Evolutionary conservation across 2,113 vertebrate genomes (phyloP).

Genomic region (Triplophysa dalaica): DNA sequence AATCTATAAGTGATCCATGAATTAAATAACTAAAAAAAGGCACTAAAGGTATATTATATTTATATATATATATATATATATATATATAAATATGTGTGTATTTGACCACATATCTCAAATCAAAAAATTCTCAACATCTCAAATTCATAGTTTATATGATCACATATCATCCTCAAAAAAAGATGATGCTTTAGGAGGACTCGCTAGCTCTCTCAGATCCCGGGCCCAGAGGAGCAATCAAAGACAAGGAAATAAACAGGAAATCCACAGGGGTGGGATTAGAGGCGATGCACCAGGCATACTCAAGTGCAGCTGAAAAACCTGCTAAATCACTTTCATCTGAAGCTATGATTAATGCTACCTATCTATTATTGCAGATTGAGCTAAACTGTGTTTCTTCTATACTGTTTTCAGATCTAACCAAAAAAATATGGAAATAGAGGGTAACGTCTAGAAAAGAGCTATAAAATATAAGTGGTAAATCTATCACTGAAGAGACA

Average conservation of each 20-base stretch:
- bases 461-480: background rate
- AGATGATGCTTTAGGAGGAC: background rate
- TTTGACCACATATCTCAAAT: no score
- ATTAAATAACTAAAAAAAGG: no score
- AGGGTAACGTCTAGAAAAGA: background rate
- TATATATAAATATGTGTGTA: no score
- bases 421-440: background rate
- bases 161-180: background rate
- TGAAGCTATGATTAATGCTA: conserved; percentile 1
- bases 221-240: background rate
- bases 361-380: background rate
- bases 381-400: background rate
- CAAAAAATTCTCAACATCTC: no score
- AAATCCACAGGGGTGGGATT: conserved; percentile 18
- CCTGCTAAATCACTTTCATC: background rate
- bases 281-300: conserved; percentile 3
- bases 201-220: background rate
- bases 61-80: no score
- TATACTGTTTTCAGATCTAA: background rate
- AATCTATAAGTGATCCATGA: no score
- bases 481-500: conserved; percentile 4
- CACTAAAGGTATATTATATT: no score
- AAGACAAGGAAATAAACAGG: conserved; percentile 25
- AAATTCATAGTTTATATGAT: background rate
- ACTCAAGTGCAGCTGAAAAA: background rate